Evolutionary conservation across 2,888 invertebrate genomes (phyloP), one percentile per base, ranked within the genome.

Genomic region (Allacma fusca): DNA sequence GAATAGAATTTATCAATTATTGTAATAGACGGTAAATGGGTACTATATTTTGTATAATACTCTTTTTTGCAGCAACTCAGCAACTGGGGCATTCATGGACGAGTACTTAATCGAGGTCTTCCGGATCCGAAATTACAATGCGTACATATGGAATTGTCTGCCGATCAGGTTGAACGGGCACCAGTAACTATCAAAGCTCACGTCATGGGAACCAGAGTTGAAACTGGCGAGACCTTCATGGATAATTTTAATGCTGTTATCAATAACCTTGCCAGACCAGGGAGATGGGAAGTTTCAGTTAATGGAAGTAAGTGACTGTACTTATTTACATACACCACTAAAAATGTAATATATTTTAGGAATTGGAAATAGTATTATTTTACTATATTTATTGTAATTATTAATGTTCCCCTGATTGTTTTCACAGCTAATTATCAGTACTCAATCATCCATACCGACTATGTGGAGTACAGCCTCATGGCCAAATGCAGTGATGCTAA

Each of bases 381-480:
- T n/a, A n/a, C n/a, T n/a, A n/a, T n/a, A n/a, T n/a, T n/a, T n/a
- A n/a, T n/a, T n/a, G n/a, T n/a, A 24, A 26, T 68, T n/a, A 26
- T 67, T 16, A 40, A 28, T 21, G 26, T 13, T 40, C 40, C 5
- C 13, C n/a, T n/a, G n/a, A n/a, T n/a, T n/a, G n/a, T n/a, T n/a
- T 43, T 44, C 16, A 44, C 21, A 70, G 70, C 76, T 1, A 21
- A 21, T 2, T 44, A 70, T 19, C 68, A 59, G n/a, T 57, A 59
- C 19, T 24, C 76, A 13, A 26, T 76, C 7, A 62, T 76, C 2
- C 69, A 76, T 1, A 62, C 76, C 19, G 70, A 76, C 21, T 76
- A 76, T 68, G 62, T 76, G 0, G 76, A 76, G 40, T 76, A 76
- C 76, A 69, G 69, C 29, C 26, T 76, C 16, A 64, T 76, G 69